Conservation (phyloP, 2,888 invertebrate genomes). For the Aethes cnicana region DNA sequence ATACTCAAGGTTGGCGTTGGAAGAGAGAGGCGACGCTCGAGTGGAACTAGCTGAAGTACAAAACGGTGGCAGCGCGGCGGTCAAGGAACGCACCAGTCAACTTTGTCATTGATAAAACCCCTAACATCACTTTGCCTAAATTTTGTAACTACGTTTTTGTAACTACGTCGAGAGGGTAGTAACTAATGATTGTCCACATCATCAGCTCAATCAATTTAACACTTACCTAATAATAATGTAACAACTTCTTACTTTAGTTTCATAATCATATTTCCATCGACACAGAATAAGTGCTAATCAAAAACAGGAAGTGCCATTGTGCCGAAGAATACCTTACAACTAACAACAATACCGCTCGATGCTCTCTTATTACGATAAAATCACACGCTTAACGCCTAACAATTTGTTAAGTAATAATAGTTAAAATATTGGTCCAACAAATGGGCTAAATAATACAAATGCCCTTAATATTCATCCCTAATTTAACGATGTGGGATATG, state of each 20-base stretch:
- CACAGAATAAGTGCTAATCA: constrained; percentile 83
- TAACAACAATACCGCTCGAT: constrained; percentile 82
- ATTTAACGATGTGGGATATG: constrained; percentile 82
- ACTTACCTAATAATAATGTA: constrained; percentile 83
- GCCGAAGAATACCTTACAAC: constrained; percentile 81
- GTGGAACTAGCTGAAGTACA: constrained; percentile 58
- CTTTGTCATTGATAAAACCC: constrained; percentile 82
- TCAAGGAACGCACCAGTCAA: constrained; percentile 73
- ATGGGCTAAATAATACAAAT: constrained; percentile 83
- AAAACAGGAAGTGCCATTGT: constrained; percentile 83
- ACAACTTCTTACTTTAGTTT: constrained; percentile 80
- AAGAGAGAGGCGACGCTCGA: constrained; percentile 47
- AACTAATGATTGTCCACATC: constrained; percentile 81
- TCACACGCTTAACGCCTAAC: constrained; percentile 83
- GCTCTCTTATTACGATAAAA: constrained; percentile 81
- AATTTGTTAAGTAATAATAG: constrained; percentile 82
- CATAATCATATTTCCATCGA: constrained; percentile 80
- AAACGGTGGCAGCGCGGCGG: constrained; percentile 57
- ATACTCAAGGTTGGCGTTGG: constrained; percentile 58
- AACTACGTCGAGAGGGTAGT: constrained; percentile 77
- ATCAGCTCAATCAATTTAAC: constrained; percentile 81
- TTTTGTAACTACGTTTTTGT: constrained; percentile 77
- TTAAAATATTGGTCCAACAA: constrained; percentile 83
- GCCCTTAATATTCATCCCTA: constrained; percentile 83
- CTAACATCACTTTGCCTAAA: constrained; percentile 78